Percentiles rank a stretch among this genome's conserved stretches.
phyloP scores from a whole-genome alignment of 2,888 invertebrate genomes.

The Lasioglossum calceatum region DNA sequence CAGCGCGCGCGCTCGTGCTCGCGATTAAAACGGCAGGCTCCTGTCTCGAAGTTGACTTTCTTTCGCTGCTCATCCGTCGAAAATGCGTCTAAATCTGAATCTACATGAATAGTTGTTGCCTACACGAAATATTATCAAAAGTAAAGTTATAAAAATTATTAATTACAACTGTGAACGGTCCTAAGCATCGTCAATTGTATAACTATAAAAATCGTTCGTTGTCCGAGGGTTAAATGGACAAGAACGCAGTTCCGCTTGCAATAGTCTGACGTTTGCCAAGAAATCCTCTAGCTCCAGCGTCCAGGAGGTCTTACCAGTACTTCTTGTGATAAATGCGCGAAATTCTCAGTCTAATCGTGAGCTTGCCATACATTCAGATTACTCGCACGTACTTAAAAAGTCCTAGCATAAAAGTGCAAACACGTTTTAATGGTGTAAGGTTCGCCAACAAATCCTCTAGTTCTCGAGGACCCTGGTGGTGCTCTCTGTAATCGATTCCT shows the following conservation, averaged over 20 bases:
- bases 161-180: too few relatives aligned
- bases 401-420: not conserved
- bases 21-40: constrained; percentile 10
- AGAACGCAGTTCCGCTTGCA: not conserved
- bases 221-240: not conserved
- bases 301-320: not conserved
- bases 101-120: too few relatives aligned
- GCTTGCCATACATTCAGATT: not conserved
- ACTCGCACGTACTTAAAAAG: not conserved
- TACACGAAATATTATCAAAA: too few relatives aligned
- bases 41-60: constrained; percentile 1
- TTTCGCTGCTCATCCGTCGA: not conserved
- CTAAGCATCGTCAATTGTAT: too few relatives aligned
- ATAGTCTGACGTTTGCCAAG: not conserved
- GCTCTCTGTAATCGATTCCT: not conserved
- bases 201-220: too few relatives aligned
- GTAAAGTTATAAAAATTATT: too few relatives aligned
- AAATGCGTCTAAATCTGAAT: not conserved
- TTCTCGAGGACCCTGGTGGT: not conserved
- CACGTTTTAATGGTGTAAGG: not conserved
- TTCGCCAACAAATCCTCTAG: not conserved
- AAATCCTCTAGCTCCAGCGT: not conserved
- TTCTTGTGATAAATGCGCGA: not conserved
- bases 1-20: not conserved
- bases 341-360: not conserved